Evolutionary conservation across 2,797 vertebrate genomes (phyloP), one percentile per base, ranked within the genome.

Genomic region (Notolepis coatsorum): DNA sequence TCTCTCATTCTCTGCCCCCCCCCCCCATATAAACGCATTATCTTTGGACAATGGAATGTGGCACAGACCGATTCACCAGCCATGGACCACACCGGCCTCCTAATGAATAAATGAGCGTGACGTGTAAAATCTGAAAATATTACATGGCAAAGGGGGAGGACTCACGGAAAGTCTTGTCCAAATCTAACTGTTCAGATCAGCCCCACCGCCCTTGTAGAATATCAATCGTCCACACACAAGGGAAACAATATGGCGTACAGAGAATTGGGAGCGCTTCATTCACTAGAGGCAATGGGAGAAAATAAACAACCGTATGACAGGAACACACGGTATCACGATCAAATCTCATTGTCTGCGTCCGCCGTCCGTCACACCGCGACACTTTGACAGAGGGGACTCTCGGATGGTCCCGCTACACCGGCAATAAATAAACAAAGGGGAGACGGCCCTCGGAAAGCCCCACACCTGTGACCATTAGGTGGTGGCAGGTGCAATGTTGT

Each of bases 381-480:
- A 87, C 56, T 59, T 71, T 67, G 75, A 79, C 84, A 69, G 28
- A 68, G 64, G 79, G 61, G 69, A 69, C 74, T 73, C 56, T 51
- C 68, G 60, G 73, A 77, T 64, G 54, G 47, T 73, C 79, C 75
- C 69, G 58, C 67, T 42, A 75, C 77, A 75, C 4, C 10, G 81
- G 61, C 73, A 68, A 91, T 90, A 91, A 91, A 91, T 85, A 91
- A 92, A 91, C 82, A 88, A 81, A 77, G 75, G 61, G 61, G 53
- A 20, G 42, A 61, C 54, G 17, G 60, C 73, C 76, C 73, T 86
- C 84, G 77, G 69, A 68, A 84, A 82, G 77, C 67, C 71, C 58
- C 68, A 68, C 85, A 88, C 86, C 89, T 89, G 87, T 79, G 82
- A 84, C 84, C 77, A 58, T 80, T 79, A 65, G 71, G 68, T 73